These are phyloP conservation scores for Dasyornis broadbenti DNA, from an alignment of 2,113 vertebrate genomes.

Conservation along the genomic window DNA sequence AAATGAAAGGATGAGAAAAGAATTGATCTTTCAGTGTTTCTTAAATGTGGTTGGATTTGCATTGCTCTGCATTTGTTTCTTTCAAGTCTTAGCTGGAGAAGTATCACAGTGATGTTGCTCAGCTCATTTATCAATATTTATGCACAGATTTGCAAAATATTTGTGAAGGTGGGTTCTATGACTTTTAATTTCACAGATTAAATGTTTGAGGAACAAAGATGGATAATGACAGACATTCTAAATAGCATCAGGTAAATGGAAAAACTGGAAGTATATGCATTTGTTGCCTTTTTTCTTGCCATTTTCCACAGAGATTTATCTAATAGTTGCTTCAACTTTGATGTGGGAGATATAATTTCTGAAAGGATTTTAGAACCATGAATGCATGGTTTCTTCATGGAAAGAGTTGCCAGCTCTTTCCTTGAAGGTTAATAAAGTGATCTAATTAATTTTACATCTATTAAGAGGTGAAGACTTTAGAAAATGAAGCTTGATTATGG, in stretches of 20 bases:
- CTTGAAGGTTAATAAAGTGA: background rate
- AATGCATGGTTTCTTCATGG: background rate
- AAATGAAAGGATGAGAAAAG: background rate
- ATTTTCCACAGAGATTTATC: background rate
- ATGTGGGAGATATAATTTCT: background rate
- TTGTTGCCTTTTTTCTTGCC: background rate
- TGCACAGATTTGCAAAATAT: background rate
- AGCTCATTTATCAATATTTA: background rate
- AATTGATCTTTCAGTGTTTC: background rate
- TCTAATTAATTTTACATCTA: background rate
- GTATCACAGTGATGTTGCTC: background rate
- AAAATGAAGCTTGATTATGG: background rate
- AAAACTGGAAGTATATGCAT: background rate
- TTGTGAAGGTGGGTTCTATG: background rate
- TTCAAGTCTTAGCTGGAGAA: background rate
- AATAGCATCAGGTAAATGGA: background rate
- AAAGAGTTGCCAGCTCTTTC: background rate
- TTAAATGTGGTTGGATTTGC: background rate
- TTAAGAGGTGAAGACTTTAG: background rate
- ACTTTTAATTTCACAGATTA: background rate
- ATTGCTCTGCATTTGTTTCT: background rate
- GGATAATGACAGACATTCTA: background rate
- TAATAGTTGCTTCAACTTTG: background rate
- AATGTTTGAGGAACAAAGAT: background rate
- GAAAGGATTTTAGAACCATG: background rate